A percentile compares a stretch with the other conserved stretches of the same genome.
Conservation (phyloP, 2,113 vertebrate genomes). For the Recurvirostra avosetta region DNA sequence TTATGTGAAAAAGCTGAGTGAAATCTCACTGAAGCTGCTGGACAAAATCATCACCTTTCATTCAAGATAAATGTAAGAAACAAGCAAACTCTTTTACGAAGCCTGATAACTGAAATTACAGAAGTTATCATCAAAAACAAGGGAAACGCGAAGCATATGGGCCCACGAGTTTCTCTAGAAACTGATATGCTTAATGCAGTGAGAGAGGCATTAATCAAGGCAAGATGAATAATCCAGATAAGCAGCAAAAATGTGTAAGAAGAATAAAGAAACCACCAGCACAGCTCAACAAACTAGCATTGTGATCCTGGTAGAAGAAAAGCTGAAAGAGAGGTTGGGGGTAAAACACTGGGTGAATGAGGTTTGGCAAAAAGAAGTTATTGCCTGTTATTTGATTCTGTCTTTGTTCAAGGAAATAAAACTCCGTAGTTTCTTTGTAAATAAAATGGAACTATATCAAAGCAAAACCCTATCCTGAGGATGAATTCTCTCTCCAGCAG, state of each 20-base stretch:
- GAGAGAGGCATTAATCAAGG: slow-evolving; percentile 43
- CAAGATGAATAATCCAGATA: slow-evolving; percentile 43
- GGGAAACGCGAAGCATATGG: slow-evolving; percentile 3
- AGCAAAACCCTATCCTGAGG: slow-evolving; percentile 24
- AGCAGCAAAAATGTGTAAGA: slow-evolving; percentile 15
- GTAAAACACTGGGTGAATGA: slow-evolving; percentile 34
- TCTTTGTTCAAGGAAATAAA: slow-evolving; percentile 43
- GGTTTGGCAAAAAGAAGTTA: slow-evolving; percentile 2
- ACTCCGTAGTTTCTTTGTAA: slow-evolving; percentile 27
- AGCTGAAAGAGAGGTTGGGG: slow-evolving; percentile 33
- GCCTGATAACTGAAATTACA: slow-evolving; percentile 54
- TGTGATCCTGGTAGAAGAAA: slow-evolving; percentile 29
- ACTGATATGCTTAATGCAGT: slow-evolving; percentile 47
- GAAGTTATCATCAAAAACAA: slow-evolving; percentile 46
- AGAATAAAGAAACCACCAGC: slow-evolving; percentile 30
- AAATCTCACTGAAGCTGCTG: slow-evolving; percentile 57
- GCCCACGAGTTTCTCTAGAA: slow-evolving; percentile 34
- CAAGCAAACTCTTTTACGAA: slow-evolving; percentile 43
- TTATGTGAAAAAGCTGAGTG: slow-evolving; percentile 37
- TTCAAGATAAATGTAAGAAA: slow-evolving; percentile 56
- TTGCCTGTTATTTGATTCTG: slow-evolving; percentile 21
- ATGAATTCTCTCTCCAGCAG: slow-evolving; percentile 31
- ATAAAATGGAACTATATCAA: slow-evolving; percentile 52
- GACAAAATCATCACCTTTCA: slow-evolving; percentile 62
- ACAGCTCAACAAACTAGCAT: background rate